These are phyloP conservation scores for Cebus imitator DNA, from an alignment of 2,113 vertebrate genomes.

Conservation along the genomic window DNA sequence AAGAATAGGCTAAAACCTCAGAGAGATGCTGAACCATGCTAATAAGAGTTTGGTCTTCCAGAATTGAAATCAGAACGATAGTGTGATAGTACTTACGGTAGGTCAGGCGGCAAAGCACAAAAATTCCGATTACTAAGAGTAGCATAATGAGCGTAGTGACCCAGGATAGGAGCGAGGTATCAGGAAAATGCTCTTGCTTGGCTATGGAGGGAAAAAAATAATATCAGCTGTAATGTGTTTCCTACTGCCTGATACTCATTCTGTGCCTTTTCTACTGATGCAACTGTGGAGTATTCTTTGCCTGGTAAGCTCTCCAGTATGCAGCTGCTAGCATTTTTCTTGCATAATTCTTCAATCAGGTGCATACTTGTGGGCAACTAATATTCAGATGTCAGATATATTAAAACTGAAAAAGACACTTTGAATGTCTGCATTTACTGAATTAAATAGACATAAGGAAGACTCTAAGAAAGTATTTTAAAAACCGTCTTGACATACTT, in stretches of 20 bases:
- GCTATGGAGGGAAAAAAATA: constrained; percentile 49
- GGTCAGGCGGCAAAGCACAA: neutral
- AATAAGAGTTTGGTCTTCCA: neutral
- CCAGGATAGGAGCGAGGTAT: rapidly evolving
- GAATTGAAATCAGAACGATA: neutral
- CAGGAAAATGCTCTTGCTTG: neutral
- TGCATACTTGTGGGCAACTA: neutral
- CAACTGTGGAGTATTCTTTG: neutral
- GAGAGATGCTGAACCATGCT: neutral
- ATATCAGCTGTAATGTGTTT: neutral
- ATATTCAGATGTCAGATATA: neutral
- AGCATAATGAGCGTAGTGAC: no score
- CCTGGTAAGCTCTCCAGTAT: neutral
- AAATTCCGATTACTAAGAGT: rapidly evolving
- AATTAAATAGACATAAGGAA: neutral
- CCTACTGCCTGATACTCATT: neutral
- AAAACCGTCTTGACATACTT: neutral
- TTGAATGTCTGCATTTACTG: neutral
- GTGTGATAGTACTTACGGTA: constrained; percentile 46
- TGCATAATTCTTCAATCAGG: neutral
- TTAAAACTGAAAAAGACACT: neutral
- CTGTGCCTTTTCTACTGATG: neutral
- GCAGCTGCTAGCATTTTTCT: neutral
- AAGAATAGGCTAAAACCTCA: neutral
- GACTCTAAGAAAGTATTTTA: neutral